Percentiles rank a stretch among this genome's conserved stretches.
Evolutionary conservation across 2,113 vertebrate species (phyloP).

Genomic region (Cygnus buccinator): DNA sequence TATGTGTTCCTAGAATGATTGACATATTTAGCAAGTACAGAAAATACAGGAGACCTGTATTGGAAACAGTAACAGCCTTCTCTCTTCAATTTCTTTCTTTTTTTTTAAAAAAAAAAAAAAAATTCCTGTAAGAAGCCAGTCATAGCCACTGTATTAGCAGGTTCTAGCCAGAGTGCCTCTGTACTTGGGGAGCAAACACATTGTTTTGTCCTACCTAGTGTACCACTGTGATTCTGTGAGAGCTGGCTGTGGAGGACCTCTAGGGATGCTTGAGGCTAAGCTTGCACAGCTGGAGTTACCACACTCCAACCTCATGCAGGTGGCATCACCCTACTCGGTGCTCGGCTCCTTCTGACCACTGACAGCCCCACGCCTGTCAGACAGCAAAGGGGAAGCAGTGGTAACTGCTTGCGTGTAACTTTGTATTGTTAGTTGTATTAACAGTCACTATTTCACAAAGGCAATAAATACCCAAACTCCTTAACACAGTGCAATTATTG

Average conservation of each 20-base stretch:
- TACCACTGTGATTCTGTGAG: background rate
- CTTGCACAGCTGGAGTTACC: background rate
- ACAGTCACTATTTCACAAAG: background rate
- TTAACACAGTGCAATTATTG: background rate
- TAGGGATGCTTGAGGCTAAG: background rate
- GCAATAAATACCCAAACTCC: background rate
- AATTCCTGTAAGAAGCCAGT: background rate
- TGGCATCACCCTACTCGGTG: background rate
- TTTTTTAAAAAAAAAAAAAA: no score
- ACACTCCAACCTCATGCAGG: background rate
- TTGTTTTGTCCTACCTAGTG: background rate
- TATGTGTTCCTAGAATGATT: background rate
- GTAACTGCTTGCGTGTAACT: background rate
- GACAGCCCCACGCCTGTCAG: background rate
- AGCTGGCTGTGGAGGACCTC: background rate
- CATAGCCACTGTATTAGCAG: background rate
- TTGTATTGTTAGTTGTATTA: background rate
- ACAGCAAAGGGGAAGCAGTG: background rate
- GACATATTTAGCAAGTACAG: background rate
- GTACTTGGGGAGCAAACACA: background rate
- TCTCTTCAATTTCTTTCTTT: background rate
- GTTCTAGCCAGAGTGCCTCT: background rate
- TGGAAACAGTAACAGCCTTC: background rate
- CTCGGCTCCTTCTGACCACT: background rate
- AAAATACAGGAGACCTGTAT: background rate